Evolutionary conservation across 35 echinoderm and acorn worm species (phyloP).

Genomic region (Ophiothrix spiculata): DNA sequence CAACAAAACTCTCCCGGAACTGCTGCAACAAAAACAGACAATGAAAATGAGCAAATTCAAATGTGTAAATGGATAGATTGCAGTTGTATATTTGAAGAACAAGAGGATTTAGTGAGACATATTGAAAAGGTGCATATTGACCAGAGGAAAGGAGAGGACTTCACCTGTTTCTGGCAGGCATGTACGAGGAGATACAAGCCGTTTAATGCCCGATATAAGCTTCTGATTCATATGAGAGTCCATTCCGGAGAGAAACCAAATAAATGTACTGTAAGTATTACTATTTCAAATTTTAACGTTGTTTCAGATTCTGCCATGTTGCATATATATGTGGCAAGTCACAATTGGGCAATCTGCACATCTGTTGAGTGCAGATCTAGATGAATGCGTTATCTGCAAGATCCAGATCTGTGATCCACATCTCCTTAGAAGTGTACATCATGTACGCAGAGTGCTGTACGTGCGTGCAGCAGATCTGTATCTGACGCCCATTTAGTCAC

Average conservation of each 20-base stretch:
- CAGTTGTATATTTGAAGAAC: slow-evolving; percentile 83
- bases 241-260: slow-evolving; percentile 99
- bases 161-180: slow-evolving; percentile 98
- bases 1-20: slow-evolving; percentile 52
- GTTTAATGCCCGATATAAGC: slow-evolving; percentile 98
- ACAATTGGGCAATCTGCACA: no score
- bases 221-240: slow-evolving; percentile 98
- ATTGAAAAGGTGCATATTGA: slow-evolving; percentile 99
- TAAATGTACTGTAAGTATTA: slow-evolving; percentile 92
- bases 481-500: no score
- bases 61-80: slow-evolving; percentile 96
- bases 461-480: no score
- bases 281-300: no score
- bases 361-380: no score
- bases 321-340: no score
- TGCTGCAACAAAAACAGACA: slow-evolving; percentile 49
- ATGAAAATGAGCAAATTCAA: slow-evolving; percentile 55
- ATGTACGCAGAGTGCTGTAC: no score
- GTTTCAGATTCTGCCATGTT: no score
- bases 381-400: no score
- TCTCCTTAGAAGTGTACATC: no score
- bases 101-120: slow-evolving; percentile 94
- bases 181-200: slow-evolving; percentile 93
- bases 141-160: slow-evolving; percentile 97
- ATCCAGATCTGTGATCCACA: no score